Conservation (phyloP, 37 sponge, comb jelly and placozoan genomes). For the Cliona cf. orientalis region DNA sequence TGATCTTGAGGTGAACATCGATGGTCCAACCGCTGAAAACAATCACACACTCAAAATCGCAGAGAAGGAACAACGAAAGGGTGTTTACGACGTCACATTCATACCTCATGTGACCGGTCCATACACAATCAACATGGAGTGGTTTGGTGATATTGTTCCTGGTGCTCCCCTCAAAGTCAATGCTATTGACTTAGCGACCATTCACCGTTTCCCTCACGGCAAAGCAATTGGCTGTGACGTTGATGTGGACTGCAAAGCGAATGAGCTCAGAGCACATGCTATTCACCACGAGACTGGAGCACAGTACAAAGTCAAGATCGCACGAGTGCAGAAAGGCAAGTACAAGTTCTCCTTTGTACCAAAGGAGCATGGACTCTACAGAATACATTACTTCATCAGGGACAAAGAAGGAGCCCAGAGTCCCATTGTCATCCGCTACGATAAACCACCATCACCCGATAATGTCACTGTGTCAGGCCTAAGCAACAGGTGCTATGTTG, state of each 20-base stretch:
- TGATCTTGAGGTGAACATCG: constrained; percentile 47
- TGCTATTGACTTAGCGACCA: constrained; percentile 1
- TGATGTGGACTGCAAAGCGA: constrained; percentile 37
- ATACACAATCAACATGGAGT: constrained; percentile 44
- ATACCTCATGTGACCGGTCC: constrained; percentile 47
- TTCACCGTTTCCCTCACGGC: constrained; percentile 31
- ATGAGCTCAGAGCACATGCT: constrained; percentile 54
- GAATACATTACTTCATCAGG: constrained; percentile 18
- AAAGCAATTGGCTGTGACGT: constrained; percentile 42
- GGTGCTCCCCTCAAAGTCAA: constrained; percentile 53
- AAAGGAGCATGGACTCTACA: constrained; percentile 46
- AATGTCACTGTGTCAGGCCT: constrained; percentile 19
- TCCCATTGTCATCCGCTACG: constrained; percentile 48
- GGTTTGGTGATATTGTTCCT: constrained; percentile 39
- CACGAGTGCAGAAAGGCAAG: constrained; percentile 22
- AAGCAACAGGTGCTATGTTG: constrained; percentile 15
- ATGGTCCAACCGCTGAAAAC: constrained; percentile 9
- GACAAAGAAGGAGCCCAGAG: constrained; percentile 45
- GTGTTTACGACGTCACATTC: constrained; percentile 51
- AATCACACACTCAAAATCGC: constrained; percentile 8
- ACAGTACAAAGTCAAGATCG: constrained; percentile 46
- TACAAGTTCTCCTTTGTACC: constrained; percentile 38
- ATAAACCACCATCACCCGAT: constrained; percentile 27
- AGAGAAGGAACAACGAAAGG: not conserved
- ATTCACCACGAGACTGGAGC: constrained; percentile 40